These are phyloP conservation scores for Itoplectis maculator DNA, from an alignment of 2,888 invertebrate species.

Conservation along the genomic window DNA sequence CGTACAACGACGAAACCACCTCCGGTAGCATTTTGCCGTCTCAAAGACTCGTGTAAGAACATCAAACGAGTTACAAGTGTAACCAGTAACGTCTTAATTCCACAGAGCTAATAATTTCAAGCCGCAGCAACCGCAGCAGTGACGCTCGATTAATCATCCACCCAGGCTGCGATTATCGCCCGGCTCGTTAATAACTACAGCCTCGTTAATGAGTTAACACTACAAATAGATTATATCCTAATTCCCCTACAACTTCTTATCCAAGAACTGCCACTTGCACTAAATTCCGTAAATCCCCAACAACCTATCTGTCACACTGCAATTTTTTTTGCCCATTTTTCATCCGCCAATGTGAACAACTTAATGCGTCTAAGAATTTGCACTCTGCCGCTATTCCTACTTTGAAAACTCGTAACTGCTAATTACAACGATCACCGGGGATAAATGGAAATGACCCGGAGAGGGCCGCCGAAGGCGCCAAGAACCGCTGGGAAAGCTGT, in stretches of 20 bases:
- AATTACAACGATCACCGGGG: not conserved
- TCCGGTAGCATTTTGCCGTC: not conserved
- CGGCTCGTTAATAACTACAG: not conserved
- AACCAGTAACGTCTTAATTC: conserved; percentile 79
- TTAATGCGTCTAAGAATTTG: too few species aligned
- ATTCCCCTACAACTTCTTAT: too few species aligned
- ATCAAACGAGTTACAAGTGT: conserved; percentile 28
- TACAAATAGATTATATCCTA: too few species aligned
- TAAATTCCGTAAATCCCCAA: too few species aligned
- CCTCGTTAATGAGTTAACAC: not conserved
- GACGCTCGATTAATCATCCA: conserved; percentile 24
- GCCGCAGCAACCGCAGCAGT: conserved; percentile 14
- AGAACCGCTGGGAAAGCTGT: not conserved
- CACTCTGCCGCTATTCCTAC: too few species aligned
- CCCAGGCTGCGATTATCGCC: not conserved
- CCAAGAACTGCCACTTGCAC: too few species aligned
- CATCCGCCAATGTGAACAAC: too few species aligned
- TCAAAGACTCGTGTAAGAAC: conserved; percentile 18
- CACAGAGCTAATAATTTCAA: conserved; percentile 79
- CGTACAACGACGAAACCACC: not conserved
- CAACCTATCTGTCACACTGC: too few species aligned
- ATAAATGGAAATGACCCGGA: not conserved
- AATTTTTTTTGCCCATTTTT: too few species aligned
- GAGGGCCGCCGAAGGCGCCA: too few species aligned
- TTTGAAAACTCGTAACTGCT: too few species aligned